Evolutionary conservation across 2,113 vertebrate species (phyloP).

Genomic region (Nyctereutes procyonoides): DNA sequence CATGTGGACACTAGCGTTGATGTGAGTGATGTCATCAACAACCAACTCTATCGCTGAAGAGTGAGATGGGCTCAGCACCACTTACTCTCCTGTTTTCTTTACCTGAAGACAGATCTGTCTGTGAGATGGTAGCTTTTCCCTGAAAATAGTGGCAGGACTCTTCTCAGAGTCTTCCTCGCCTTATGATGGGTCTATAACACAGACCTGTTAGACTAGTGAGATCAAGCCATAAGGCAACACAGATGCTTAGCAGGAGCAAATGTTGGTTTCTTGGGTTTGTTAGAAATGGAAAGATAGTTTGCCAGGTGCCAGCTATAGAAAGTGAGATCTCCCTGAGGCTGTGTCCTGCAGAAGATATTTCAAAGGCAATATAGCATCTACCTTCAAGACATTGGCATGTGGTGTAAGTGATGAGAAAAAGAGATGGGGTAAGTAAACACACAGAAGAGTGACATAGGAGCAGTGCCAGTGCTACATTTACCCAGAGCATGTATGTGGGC

Average conservation of each 20-base stretch:
- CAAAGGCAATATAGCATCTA: background rate
- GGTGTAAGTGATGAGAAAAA: too few relatives aligned
- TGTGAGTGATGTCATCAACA: background rate
- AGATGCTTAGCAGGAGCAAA: background rate
- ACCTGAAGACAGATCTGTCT: background rate
- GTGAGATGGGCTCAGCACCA: background rate
- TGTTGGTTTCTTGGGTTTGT: background rate
- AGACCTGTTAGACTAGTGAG: background rate
- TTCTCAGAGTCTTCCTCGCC: background rate
- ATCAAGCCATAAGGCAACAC: background rate
- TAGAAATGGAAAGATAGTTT: background rate
- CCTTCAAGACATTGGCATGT: background rate
- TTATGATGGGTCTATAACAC: background rate
- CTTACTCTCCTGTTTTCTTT: background rate
- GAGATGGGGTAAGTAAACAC: background rate
- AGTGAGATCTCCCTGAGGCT: background rate
- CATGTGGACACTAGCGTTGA: accelerated
- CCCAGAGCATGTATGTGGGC: accelerated
- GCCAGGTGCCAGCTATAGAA: background rate
- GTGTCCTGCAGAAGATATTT: background rate
- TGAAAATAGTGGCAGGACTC: background rate
- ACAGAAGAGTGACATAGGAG: background rate
- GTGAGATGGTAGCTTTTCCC: background rate
- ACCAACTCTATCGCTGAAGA: background rate
- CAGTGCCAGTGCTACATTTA: accelerated